phyloP scores from a whole-genome alignment of 2,113 vertebrate species.

The Steatornis caripensis region DNA sequence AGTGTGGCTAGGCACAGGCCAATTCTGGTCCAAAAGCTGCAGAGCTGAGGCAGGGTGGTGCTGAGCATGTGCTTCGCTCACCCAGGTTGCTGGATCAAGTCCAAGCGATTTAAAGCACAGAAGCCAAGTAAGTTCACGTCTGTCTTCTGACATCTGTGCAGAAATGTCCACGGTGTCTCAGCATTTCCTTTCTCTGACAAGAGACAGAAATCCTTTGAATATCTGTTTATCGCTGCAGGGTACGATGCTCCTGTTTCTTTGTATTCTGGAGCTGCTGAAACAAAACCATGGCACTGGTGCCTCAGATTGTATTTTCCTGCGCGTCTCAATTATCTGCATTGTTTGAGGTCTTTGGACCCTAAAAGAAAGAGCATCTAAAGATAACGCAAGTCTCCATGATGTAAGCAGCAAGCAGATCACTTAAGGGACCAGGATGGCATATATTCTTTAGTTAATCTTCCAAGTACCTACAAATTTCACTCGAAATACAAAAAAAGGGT shows the following conservation, averaged over 20 bases:
- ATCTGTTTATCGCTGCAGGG: not conserved
- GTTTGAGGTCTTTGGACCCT: not conserved
- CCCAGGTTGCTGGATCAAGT: accelerated
- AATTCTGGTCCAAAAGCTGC: not conserved
- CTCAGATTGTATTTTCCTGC: not conserved
- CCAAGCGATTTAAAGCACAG: not conserved
- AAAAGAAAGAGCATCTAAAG: not conserved
- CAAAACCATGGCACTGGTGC: not conserved
- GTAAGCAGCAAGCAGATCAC: not conserved
- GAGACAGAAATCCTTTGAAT: not conserved
- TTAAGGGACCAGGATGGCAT: not conserved
- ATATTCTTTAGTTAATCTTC: not conserved
- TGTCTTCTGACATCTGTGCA: not conserved
- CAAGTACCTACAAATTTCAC: not conserved
- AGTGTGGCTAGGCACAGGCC: not conserved
- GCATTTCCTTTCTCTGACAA: not conserved
- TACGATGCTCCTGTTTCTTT: not conserved
- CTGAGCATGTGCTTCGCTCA: not conserved
- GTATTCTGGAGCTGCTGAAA: not conserved
- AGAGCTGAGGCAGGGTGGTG: not conserved
- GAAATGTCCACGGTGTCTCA: not conserved
- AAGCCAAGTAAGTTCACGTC: not conserved
- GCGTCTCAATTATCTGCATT: accelerated
- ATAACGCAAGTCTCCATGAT: not conserved
- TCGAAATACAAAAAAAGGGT: not conserved